Evolutionary conservation across 2,113 vertebrate species (phyloP), one percentile per base, ranked within the genome.

Genomic region (Aleadryas rufinucha): DNA sequence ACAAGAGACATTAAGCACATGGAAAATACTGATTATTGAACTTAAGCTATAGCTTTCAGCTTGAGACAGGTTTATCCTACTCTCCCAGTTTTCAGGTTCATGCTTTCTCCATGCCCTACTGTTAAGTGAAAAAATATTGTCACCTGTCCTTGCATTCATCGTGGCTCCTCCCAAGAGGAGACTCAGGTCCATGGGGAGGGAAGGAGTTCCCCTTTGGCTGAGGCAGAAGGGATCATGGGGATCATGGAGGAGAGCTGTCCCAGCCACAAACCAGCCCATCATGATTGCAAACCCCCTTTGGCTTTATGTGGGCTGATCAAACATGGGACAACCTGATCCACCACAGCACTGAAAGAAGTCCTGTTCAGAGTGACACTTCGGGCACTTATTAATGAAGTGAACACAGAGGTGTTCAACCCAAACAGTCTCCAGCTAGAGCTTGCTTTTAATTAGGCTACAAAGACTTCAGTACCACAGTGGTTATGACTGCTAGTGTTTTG

Each of bases 121-220:
- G 3, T 2, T 16, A 35, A 22, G 7, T 30, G 53, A 68, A n/a
- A 23, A 57, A 4, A 92, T 30, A 37, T 15, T 15, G 15, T 56
- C 56, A 44, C 8, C 12, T 39, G 21, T 90, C 66, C 37, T 54
- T 68, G 23, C 1, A 1, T 7, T 39, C 16, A 13, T 0, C 52
- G 12, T 0, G 0, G 42, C 57, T 86, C 33, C 35, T n/a, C 70
- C 27, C 3, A 5, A 35, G 71, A 68, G 20, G 21, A 72, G 10
- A 28, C 39, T n/a, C 6, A 2, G 20, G 15, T n/a, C 5, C 0
- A 0, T 2, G 23, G 20, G 31, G 20, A 68, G 18, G 15, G 14
- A 91, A 10, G 5, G 18, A 83, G 8, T 30, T 76, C 9, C 23
- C 14, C 13, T 0, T 0, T 16, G n/a, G 23, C 68, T 50, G 45